These are phyloP conservation scores for Pithys albifrons DNA, from an alignment of 2,113 vertebrate species.

Conservation along the genomic window DNA sequence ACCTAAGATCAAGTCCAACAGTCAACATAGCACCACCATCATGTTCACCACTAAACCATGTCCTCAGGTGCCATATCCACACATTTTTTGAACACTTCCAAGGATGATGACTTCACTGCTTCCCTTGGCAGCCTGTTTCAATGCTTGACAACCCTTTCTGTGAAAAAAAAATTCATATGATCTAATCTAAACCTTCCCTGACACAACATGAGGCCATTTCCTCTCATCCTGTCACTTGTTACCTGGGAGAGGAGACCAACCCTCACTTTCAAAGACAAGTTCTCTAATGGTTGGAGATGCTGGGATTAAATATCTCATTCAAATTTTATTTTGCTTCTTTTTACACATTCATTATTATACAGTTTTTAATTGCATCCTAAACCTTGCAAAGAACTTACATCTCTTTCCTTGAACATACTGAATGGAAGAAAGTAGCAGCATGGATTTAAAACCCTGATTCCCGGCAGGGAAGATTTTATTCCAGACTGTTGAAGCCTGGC, in stretches of 20 bases:
- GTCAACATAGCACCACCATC: neutral
- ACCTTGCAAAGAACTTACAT: neutral
- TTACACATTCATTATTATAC: neutral
- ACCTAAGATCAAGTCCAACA: neutral
- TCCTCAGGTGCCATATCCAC: neutral
- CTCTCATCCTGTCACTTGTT: neutral
- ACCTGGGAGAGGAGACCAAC: neutral
- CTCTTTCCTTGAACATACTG: neutral
- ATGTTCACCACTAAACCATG: neutral
- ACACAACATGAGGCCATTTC: neutral
- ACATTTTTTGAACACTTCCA: neutral
- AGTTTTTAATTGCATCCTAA: neutral
- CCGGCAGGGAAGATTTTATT: neutral
- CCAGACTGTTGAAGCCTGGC: neutral
- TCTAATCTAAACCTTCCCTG: neutral
- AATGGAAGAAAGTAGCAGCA: neutral
- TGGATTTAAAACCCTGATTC: neutral
- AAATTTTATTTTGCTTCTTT: neutral
- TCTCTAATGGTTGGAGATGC: neutral
- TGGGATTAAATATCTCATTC: neutral
- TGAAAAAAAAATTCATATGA: neutral
- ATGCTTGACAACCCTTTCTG: neutral
- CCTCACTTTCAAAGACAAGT: neutral
- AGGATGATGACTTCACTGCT: neutral
- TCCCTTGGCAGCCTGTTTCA: neutral